Percentiles rank a stretch among this genome's conserved stretches.
Conservation (phyloP, 2,113 vertebrate species). For the Ancistrus triradiatus region DNA sequence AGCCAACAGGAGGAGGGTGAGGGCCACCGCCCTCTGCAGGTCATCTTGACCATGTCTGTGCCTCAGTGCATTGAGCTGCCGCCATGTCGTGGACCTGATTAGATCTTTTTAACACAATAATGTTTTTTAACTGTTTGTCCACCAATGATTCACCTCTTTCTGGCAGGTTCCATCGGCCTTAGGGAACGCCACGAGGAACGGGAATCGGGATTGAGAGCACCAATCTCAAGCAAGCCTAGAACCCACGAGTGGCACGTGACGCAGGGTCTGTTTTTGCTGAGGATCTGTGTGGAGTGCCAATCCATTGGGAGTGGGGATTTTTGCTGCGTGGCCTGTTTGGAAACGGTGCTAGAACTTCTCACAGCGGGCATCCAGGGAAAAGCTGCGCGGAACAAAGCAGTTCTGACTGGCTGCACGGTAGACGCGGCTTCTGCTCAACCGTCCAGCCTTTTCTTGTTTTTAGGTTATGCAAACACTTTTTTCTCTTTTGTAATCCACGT, state of each 20-base stretch:
- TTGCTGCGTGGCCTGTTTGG: neutral
- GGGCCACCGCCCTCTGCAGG: too few species aligned
- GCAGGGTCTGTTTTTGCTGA: neutral
- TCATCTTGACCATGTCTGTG: too few species aligned
- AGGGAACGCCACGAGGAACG: conserved; percentile 40
- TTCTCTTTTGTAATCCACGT: too few species aligned
- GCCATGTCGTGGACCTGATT: too few species aligned
- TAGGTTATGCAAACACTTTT: neutral
- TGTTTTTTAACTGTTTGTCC: too few species aligned
- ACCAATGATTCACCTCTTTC: neutral
- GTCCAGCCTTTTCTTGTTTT: neutral
- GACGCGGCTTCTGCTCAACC: neutral
- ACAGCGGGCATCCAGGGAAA: neutral
- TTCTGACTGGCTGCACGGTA: neutral
- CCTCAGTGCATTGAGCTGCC: too few species aligned
- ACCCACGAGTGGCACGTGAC: neutral
- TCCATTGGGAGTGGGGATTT: neutral
- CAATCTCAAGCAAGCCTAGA: neutral
- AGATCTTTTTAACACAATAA: too few species aligned
- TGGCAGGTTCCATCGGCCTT: conserved; percentile 89
- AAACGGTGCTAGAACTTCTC: neutral
- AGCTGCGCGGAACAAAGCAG: neutral
- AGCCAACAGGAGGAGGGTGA: too few species aligned
- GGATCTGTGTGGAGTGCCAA: conserved; percentile 15
- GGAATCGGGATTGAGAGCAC: conserved; percentile 7